Evolutionary conservation across 2,113 vertebrate species (phyloP).

Genomic region (Osmerus mordax): DNA sequence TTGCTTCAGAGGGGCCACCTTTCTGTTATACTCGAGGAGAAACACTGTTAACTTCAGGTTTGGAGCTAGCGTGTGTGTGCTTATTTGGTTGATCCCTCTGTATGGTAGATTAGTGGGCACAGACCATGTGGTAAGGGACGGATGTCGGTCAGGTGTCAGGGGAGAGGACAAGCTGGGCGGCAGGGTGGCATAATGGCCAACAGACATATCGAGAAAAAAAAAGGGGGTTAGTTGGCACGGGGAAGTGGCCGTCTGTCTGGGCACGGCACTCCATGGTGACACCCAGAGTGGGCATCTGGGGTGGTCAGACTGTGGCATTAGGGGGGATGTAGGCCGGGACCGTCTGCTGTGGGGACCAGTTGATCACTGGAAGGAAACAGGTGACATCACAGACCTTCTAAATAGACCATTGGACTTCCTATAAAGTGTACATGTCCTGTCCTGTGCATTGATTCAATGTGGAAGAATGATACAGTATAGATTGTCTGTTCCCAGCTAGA

Average conservation of each 20-base stretch:
- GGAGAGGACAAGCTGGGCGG: background rate
- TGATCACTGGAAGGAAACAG: background rate
- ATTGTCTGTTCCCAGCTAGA: too few relatives aligned
- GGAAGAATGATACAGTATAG: too few relatives aligned
- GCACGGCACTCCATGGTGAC: background rate
- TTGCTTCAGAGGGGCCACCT: too few relatives aligned
- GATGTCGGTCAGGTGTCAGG: conserved; percentile 5
- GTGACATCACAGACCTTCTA: background rate
- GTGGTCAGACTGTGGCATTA: background rate
- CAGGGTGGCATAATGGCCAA: background rate
- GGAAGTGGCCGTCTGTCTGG: conserved; percentile 1
- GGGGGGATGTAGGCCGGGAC: background rate
- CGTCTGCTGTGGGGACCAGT: background rate
- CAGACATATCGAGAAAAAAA: background rate
- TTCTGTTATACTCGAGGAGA: too few relatives aligned
- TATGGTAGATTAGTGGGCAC: background rate
- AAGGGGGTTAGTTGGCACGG: conserved; percentile 5
- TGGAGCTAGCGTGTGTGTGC: background rate
- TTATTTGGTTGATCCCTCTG: background rate
- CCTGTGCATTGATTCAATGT: too few relatives aligned
- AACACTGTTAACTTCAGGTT: background rate
- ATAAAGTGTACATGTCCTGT: too few relatives aligned
- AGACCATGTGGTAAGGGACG: background rate
- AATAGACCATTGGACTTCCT: too few relatives aligned
- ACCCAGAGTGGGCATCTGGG: conserved; percentile 4